Base-by-base conservation (phyloP, 2,113 vertebrate genomes). In the Hucho hucho region DNA sequence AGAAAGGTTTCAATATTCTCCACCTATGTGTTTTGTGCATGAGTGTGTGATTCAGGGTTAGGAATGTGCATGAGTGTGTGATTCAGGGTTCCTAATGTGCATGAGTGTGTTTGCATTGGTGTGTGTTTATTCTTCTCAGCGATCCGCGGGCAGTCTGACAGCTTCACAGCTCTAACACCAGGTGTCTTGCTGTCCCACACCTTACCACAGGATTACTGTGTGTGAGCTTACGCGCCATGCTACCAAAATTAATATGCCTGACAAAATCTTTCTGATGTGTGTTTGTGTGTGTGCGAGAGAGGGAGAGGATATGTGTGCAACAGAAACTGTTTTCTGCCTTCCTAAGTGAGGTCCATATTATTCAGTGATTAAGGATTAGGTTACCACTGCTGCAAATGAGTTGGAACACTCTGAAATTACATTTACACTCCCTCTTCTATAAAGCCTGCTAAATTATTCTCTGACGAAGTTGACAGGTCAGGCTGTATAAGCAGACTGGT, bases 331-430 rank as follows among this genome's bases (percentile, higher is more conserved):
- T 56, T 56, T 56, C 53, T 58, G 67, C 29, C 5, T 25, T 80
- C 25, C 64, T 73, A 80, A 76, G 77, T 66, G 72, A 84, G 78
- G 76, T 68, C 74, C 79, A 75, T 77, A 75, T 83, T 56, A 56
- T 56, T 14, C 53, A 20, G 53, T 83, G 75, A 81, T 80, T 76
- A 74, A 75, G 81, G 85, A 87, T 87, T 85, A 87, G 22, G 76
- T 76, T 84, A 84, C 83, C 64, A 75, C 25, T 32, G 69, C 84
- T 87, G 83, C 76, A 87, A 89, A 89, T 85, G 81, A 83, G 53
- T 79, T 79, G 72, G 68, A 87, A 76, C 77, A 68, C 77, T 80
- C 58, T 66, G 70, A 84, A 89, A 83, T 79, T 77, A 86, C 70
- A 82, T 84, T 82, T 86, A 72, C 68, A 81, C 79, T 83, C 78